Percentiles rank a stretch among this genome's conserved stretches.
These are phyloP conservation scores for Drosophila guanche DNA, from an alignment of 1,140 invertebrate genomes.

Conservation along the genomic window DNA sequence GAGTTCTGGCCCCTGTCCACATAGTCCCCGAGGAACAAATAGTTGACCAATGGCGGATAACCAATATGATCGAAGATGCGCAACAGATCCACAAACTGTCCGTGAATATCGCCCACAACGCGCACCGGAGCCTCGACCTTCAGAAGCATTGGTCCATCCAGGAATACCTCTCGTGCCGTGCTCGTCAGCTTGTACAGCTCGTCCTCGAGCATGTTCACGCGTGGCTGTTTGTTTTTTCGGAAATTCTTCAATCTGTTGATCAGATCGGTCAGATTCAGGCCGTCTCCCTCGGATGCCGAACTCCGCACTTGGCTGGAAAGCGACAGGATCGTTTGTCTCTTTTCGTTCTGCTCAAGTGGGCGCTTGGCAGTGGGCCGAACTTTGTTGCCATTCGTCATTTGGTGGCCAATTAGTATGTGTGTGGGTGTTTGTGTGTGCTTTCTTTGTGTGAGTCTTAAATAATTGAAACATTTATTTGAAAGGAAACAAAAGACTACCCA, in stretches of 20 bases:
- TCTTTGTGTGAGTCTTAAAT: no score
- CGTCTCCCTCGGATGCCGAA: no score
- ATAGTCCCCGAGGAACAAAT: slow-evolving; percentile 97
- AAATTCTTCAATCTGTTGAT: neutral
- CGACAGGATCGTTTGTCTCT: no score
- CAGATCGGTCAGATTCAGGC: neutral
- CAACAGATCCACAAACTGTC: slow-evolving; percentile 98
- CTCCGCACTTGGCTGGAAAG: no score
- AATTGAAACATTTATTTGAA: no score
- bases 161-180: slow-evolving; percentile 97
- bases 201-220: neutral
- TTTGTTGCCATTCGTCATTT: no score
- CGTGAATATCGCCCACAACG: slow-evolving; percentile 99
- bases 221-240: neutral
- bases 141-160: slow-evolving; percentile 97
- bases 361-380: no score
- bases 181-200: slow-evolving; percentile 81
- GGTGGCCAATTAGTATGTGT: no score
- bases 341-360: no score
- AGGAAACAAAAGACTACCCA: no score
- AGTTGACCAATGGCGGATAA: slow-evolving; percentile 99
- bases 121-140: slow-evolving; percentile 98
- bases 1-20: slow-evolving; percentile 93
- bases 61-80: slow-evolving; percentile 99
- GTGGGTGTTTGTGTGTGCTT: no score